phyloP scores from a whole-genome alignment of 2,797 vertebrate genomes.

The Clarias platycephalus region DNA sequence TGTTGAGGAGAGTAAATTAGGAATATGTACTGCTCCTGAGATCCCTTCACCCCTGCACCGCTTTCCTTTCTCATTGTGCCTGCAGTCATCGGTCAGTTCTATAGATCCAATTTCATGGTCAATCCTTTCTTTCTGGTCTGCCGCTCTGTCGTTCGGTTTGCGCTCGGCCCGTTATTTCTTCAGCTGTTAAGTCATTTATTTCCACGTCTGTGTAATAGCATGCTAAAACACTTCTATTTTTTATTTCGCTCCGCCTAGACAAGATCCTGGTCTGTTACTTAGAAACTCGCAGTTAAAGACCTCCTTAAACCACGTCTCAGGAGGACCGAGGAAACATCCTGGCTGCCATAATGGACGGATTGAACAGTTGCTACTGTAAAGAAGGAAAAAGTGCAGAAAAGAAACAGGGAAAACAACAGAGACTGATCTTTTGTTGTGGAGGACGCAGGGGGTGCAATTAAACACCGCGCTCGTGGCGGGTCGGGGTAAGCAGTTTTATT shows the following conservation, averaged over 20 bases:
- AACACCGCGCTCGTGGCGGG: constrained; percentile 40
- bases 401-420: constrained; percentile 15
- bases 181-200: constrained; percentile 65
- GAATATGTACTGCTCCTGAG: not conserved
- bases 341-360: constrained; percentile 38
- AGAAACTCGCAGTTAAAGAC: constrained; percentile 59
- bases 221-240: constrained; percentile 8
- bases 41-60: not conserved
- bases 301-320: constrained; percentile 53
- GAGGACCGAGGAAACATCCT: constrained; percentile 22
- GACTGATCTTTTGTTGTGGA: constrained; percentile 53
- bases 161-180: constrained; percentile 64
- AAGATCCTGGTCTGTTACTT: constrained; percentile 26
- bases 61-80: not conserved
- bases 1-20: not conserved
- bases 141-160: constrained; percentile 27
- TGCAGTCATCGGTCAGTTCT: not conserved
- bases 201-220: constrained; percentile 58
- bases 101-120: constrained; percentile 67
- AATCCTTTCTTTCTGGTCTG: constrained; percentile 30
- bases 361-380: constrained; percentile 42
- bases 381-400: constrained; percentile 22
- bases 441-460: constrained; percentile 58
- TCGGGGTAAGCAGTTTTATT: constrained; percentile 45
- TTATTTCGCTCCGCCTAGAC: not conserved